phyloP scores from a whole-genome alignment of 2,797 vertebrate genomes.

The Spinus pinus region DNA sequence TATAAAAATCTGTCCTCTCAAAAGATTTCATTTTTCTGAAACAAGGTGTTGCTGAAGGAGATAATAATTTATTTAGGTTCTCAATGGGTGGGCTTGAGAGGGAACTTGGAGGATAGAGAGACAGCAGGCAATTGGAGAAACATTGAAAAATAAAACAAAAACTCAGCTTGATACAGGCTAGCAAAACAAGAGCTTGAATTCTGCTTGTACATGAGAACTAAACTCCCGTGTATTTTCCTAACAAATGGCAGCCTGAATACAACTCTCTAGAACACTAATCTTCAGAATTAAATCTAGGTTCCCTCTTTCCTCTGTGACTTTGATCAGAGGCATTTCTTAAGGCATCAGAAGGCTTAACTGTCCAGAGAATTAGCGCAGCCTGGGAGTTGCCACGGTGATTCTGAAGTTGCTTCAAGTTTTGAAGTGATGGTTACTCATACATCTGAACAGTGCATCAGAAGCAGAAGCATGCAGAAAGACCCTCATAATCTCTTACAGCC shows the following conservation, averaged over 20 bases:
- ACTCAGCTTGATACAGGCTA: neutral
- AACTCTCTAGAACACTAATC: neutral
- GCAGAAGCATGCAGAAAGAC: neutral
- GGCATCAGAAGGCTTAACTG: neutral
- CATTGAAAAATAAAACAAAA: neutral
- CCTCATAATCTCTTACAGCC: neutral
- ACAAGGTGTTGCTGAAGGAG: neutral
- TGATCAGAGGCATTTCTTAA: neutral
- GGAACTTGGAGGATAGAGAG: neutral
- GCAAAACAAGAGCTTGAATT: neutral
- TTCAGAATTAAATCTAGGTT: neutral
- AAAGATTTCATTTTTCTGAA: neutral
- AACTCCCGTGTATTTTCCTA: neutral
- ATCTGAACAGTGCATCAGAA: neutral
- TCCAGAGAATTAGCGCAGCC: neutral
- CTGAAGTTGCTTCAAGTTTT: neutral
- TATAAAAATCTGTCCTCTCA: neutral
- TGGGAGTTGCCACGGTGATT: conserved; percentile 5
- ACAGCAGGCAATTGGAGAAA: neutral
- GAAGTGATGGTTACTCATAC: neutral
- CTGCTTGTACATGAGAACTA: neutral
- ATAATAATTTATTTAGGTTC: neutral
- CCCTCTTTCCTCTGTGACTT: neutral
- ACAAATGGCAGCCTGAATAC: neutral
- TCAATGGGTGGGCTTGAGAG: neutral